Evolutionary conservation across 2,797 vertebrate species (phyloP), one percentile per base, ranked within the genome.

Genomic region (Alcedo quadribrachys): DNA sequence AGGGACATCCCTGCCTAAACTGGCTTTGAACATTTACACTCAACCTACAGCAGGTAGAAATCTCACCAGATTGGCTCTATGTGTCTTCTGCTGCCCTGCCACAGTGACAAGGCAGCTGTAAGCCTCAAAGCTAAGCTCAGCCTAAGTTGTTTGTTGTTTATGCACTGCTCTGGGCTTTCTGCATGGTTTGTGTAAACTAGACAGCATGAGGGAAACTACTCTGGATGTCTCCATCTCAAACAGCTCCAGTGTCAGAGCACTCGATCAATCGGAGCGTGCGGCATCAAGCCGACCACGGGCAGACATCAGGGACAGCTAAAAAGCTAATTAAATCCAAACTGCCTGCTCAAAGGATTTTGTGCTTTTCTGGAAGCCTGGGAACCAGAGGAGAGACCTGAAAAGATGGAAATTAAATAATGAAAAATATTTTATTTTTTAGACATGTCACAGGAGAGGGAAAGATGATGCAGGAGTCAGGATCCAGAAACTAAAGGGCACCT

Each of bases 291-390:
- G 24, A 90, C 81, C 20, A n/a, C 43, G 55, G 79, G 46, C 54
- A 95, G 81, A 50, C 48, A 86, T 75, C 54, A 74, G 30, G 40
- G 50, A 85, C 18, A 76, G 85, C 37, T 69, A 48, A 57, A 40
- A 81, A 82, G 82, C 70, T 65, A 55, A 88, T 84, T 88, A 85
- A 77, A 89, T 37, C 43, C 17, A 37, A 95, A 68, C 60, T n/a
- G 62, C 81, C 70, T 68, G 42, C 24, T 83, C 45, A 22, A 6
- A n/a, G 81, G 65, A 65, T 73, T 85, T 25, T 74, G 85, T 24
- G 58, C 51, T 43, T 70, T 68, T 55, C 18, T 42, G 68, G 58
- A 40, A 57, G 60, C 5, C 28, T 73, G 75, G 58, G 54, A 91
- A 85, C 22, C 25, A n/a, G 53, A 75, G 71, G n/a, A 75, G 80